Evolutionary conservation across 2,797 vertebrate genomes (phyloP).

Genomic region (Urocyon cinereoargenteus): DNA sequence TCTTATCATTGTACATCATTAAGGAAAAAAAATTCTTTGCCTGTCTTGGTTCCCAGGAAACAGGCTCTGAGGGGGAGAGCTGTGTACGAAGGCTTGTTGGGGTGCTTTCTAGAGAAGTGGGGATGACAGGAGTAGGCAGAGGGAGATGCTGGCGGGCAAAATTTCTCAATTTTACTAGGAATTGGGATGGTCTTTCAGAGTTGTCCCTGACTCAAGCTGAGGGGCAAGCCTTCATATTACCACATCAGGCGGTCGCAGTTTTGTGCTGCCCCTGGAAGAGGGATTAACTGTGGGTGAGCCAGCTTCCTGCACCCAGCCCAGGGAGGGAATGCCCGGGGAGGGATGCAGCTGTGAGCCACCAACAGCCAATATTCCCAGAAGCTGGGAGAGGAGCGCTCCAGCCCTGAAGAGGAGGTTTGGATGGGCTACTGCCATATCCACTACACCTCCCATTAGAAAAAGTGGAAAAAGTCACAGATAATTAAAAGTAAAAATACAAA

Average conservation of each 20-base stretch:
- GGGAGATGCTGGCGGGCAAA: neutral
- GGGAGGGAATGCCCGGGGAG: neutral
- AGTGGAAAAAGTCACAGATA: neutral
- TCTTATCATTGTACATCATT: neutral
- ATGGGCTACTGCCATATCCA: neutral
- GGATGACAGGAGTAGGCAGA: neutral
- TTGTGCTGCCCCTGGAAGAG: neutral
- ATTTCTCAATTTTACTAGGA: neutral
- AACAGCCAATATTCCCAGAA: neutral
- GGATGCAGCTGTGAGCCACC: neutral
- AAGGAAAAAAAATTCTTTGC: neutral
- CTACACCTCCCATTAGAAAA: neutral
- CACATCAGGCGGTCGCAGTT: neutral
- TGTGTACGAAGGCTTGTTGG: neutral
- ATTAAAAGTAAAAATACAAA: neutral
- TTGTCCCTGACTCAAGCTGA: neutral
- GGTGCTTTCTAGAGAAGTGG: neutral
- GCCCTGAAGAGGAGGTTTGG: neutral
- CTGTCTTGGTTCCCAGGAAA: neutral
- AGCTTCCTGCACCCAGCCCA: neutral
- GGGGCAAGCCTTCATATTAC: neutral
- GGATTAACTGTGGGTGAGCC: neutral
- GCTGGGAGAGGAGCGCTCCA: neutral
- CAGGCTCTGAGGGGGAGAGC: neutral
- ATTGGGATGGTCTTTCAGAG: neutral